A percentile compares a stretch with the other conserved stretches of the same genome.
These are phyloP conservation scores for Tortricodes alternella DNA, from an alignment of 2,888 invertebrate species.

Conservation along the genomic window DNA sequence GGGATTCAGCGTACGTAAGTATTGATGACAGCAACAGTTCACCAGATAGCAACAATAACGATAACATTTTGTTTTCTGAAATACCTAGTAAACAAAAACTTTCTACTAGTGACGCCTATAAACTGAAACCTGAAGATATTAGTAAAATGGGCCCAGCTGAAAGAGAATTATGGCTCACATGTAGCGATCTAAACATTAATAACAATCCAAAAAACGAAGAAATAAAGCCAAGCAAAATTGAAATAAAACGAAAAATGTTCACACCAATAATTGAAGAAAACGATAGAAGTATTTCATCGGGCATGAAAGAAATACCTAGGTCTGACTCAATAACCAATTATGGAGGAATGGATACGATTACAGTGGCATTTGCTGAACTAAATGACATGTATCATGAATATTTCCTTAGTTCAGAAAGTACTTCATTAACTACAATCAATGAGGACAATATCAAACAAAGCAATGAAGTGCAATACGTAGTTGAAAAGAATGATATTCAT, in stretches of 20 bases:
- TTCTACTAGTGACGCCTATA: conserved; percentile 45
- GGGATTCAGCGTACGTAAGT: conserved; percentile 82
- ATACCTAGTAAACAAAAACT: conserved; percentile 52
- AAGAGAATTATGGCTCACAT: conserved; percentile 71
- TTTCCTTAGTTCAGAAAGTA: conserved; percentile 58
- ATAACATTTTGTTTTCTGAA: conserved; percentile 51
- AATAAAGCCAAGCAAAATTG: conserved; percentile 51
- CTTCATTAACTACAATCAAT: conserved; percentile 41
- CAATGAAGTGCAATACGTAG: conserved; percentile 40
- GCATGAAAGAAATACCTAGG: conserved; percentile 49
- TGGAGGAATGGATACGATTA: conserved; percentile 62
- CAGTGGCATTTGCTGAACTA: conserved; percentile 75
- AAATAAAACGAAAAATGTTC: conserved; percentile 59
- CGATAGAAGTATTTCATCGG: conserved; percentile 59
- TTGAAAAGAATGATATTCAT: conserved; percentile 48
- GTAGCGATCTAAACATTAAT: conserved; percentile 54
- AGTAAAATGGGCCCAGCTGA: conserved; percentile 74
- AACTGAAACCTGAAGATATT: conserved; percentile 48
- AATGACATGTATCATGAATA: conserved; percentile 68
- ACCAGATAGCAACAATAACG: conserved; percentile 70
- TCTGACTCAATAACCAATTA: conserved; percentile 44
- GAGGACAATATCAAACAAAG: conserved; percentile 43
- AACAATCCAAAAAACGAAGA: conserved; percentile 49
- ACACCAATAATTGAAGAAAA: conserved; percentile 76
- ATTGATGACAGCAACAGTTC: conserved; percentile 76